Evolutionary conservation across 2,797 vertebrate genomes (phyloP), one percentile per base, ranked within the genome.

Genomic region (Bryconaethiops microstoma): DNA sequence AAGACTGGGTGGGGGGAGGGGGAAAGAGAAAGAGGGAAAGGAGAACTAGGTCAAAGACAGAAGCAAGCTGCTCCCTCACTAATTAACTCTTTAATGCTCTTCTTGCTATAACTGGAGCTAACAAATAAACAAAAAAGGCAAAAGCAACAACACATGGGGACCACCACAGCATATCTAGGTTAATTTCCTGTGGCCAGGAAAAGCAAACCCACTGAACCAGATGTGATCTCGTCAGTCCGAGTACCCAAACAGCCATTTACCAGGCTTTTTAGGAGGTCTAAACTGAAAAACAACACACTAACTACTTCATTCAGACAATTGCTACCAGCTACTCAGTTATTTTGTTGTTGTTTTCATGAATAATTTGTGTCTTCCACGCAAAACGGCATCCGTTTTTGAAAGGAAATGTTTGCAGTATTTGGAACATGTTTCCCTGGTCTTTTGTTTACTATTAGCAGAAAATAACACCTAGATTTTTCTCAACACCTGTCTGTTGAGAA

Each of bases 21-120:
- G 50, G 25, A 54, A 35, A 60, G 69, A 54, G 42, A 67, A 63
- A 50, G 59, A 69, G 48, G 48, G 39, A 42, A 70, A 75, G 65
- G 59, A 60, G 35, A 89, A 86, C 23, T 88, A 81, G 86, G 85
- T 83, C 84, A 87, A 71, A 82, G 76, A 75, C 67, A 80, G 79
- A 82, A 73, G 54, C 83, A 86, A 84, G 65, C 70, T 81, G 76
- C 76, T 85, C 64, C 13, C 57, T 52, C 48, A 77, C 78, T 85
- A 86, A 89, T 84, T 72, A 87, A 77, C 75, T 83, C 65, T 80
- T 86, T 82, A 77, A 77, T 74, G 72, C 75, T 76, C 60, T 79
- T 80, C 39, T 70, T 69, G 59, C 69, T 70, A 63, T 68, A 70
- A 63, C 67, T 62, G 52, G 62, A 57, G 52, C 74, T 77, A 87